Evolutionary conservation across 2,113 vertebrate species (phyloP), one percentile per base, ranked within the genome.

Genomic region (Cavia porcellus): DNA sequence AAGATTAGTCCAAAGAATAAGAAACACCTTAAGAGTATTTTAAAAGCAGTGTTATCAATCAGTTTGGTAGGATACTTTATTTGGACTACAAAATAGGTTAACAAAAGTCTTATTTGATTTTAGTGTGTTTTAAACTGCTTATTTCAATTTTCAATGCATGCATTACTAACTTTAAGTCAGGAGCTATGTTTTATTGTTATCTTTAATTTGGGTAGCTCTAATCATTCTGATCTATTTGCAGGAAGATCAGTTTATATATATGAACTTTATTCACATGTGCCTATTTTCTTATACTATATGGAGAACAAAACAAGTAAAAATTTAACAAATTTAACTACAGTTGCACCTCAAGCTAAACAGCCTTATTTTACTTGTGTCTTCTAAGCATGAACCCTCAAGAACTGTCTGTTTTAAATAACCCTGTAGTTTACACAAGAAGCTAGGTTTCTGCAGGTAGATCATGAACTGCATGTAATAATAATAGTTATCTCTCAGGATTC

Each of bases 1-100:
- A 62, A 38, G 14, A 81, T 83, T 35, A 3, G 79, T 82, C 52
- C 72, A 72, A 92, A 81, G 22, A 47, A 80, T 66, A 24, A 88
- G 77, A 93, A 90, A 55, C 38, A 90, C 74, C 70, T 62, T 59
- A 25, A 32, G 47, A n/a, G 38, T 64, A 82, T 89, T 96, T 93
- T 13, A 42, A 90, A 93, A 86, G 55, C 62, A 79, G 91, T 66
- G n/a, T 1, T 38, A 90, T 50, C 50, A 15, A 15, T 90, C 32
- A 59, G 9, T 52, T 30, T 72, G 77, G 80, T 2, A 88, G 83
- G 62, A 57, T 42, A 19, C 22, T 79, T 82, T 32, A 57, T 22
- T 55, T 79, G n/a, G 55, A 61, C 68, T 38, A 57, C 3, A 87
- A 89, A 96, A 85, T 25, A 28, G 50, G 52, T 62, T 90, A 80